Evolutionary conservation across 2,113 vertebrate genomes (phyloP), one percentile per base, ranked within the genome.

Genomic region (Dascyllus trimaculatus): DNA sequence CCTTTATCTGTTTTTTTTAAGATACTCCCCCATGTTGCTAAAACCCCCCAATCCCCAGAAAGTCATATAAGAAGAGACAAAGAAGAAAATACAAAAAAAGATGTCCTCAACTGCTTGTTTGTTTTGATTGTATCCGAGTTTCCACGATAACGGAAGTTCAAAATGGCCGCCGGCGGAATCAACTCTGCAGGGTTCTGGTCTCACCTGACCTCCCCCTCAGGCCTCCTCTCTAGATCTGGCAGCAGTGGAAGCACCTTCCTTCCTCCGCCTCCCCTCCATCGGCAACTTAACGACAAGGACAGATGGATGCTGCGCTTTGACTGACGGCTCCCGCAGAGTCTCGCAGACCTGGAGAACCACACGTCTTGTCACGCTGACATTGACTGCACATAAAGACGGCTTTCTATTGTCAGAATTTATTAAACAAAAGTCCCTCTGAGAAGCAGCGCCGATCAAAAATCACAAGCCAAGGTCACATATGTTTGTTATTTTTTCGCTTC

Each of bases 261-360:
- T 22, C 26, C 26, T 70, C 56, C 62, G 32, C 49, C 64, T 75
- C 64, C 25, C 40, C 64, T 35, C 24, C 61, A 19, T 43, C 63
- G 18, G 56, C 45, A 69, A 13, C 56, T 67, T 81, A 80, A 81
- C 19, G 21, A 73, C 76, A 22, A 60, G 48, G 63, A 65, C 85
- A 85, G 87, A 87, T 79, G 78, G 71, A 59, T 22, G 66, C 72
- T 35, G 65, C 85, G 19, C 78, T 52, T 58, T 70, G 63, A 87
- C 62, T 52, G 72, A 67, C 32, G 9, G 22, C 65, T 78, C 81
- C 65, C 24, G 14, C 40, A 21, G 77, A 71, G 57, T 59, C 58
- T 68, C 4, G 19, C 32, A 24, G 45, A 61, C 62, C 14, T 66
- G 56, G 38, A 66, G 49, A 71, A 17, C 18, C 29, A 24, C 62